Base-by-base conservation (phyloP, 2,113 vertebrate genomes). In the Chionodraco myersi region DNA sequence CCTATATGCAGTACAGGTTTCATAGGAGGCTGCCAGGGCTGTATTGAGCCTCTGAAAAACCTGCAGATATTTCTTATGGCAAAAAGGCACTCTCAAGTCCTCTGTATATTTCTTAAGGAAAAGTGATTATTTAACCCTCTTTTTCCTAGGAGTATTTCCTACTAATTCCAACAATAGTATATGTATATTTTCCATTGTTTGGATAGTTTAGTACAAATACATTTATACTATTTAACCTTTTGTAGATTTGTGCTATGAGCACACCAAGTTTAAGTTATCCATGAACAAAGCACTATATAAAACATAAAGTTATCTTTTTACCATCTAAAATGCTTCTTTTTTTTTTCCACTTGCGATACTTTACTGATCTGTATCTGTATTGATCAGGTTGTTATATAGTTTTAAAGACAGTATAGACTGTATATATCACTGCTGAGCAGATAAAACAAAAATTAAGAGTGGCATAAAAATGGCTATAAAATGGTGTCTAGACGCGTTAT, bases 401-500 rank as follows among this genome's bases (percentile, higher is more conserved):
- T 73, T 60, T 78, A 71, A 72, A 77, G 73, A 64, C 75, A 54
- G 74, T 76, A 77, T 30, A 74, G 30, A 30, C 51, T 69, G 30
- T 57, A 66, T 72, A 57, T 82, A 79, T 57, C 70, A 61, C 70
- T 83, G 71, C 30, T 5, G 7, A 41, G 69, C n/a, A 76, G 78
- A 84, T 85, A 85, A 86, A 83, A 66, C 51, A 51, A 79, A 65
- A 82, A 88, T 82, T 89, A 88, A 74, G 56, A 70, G 57, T 57
- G 45, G 4, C 58, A 71, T 84, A 72, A 88, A 91, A 91, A 49
- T 0, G 11, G 58, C 75, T 51, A 56, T 89, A 81, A 89, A 89
- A 84, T 41, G 59, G 18, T n/a, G 72, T 85, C 78, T 85, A 85
- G 82, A 91, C 63, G 6, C 66, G 61, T 75, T 84, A 89, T 79